Conservation (phyloP, 2,888 invertebrate genomes). For the Thysanoteuthis rhombus region DNA sequence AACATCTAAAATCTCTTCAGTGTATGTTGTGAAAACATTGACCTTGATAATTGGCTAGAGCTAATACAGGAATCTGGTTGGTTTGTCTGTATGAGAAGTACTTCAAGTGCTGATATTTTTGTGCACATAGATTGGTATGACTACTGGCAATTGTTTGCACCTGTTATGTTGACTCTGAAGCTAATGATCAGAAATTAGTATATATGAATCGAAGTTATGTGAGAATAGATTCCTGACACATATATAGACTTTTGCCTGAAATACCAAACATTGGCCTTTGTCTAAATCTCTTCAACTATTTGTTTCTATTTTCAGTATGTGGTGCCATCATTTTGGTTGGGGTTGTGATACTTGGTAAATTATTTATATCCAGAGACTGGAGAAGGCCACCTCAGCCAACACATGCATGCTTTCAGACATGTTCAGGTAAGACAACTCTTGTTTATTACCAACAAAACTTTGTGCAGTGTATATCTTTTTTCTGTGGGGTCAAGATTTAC, state of each 20-base stretch:
- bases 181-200: background rate
- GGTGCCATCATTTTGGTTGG: constrained; percentile 58
- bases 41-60: background rate
- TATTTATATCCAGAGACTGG: constrained; percentile 57
- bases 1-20: background rate
- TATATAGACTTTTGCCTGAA: background rate
- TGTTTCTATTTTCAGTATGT: constrained; percentile 51
- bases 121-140: background rate
- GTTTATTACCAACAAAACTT: background rate
- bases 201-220: background rate
- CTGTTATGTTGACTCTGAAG: background rate
- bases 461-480: background rate
- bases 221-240: background rate
- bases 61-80: background rate
- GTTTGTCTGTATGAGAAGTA: background rate
- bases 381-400: constrained; percentile 44
- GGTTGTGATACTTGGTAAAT: constrained; percentile 53
- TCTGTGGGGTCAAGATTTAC: no score
- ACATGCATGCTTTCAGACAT: constrained; percentile 55
- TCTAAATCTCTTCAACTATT: background rate
- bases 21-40: background rate
- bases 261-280: background rate
- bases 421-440: constrained; percentile 50
- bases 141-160: background rate
- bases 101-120: constrained; percentile 1